A percentile compares a stretch with the other conserved stretches of the same genome.
Evolutionary conservation across 2,797 vertebrate genomes (phyloP).

Genomic region (Leptoclinus maculatus): DNA sequence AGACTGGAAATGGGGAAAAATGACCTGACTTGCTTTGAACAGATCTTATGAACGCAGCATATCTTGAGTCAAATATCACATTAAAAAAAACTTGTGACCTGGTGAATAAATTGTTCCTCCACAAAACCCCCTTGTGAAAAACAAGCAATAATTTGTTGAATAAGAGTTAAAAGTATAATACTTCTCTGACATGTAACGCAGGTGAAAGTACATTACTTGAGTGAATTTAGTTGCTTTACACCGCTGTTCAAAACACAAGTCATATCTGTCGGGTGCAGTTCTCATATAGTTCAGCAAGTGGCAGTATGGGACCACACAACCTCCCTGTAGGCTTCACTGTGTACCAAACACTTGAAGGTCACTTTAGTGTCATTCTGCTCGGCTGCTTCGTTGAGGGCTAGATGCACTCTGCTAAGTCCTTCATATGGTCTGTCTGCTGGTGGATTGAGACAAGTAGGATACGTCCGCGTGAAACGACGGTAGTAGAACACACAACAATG

Average conservation of each 20-base stretch:
- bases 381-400: neutral
- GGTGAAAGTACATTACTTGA: neutral
- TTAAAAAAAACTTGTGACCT: neutral
- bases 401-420: conserved; percentile 32
- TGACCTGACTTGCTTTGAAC: no score
- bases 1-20: no score
- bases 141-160: neutral
- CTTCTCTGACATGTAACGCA: neutral
- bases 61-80: neutral
- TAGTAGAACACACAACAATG: neutral
- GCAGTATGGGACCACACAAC: conserved; percentile 48
- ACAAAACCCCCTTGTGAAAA: neutral
- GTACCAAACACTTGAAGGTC: conserved; percentile 28
- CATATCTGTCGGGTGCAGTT: conserved; percentile 17
- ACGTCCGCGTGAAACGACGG: neutral
- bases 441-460: neutral
- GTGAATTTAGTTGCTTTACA: neutral
- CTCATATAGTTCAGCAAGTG: conserved; percentile 41
- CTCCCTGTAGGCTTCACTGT: neutral
- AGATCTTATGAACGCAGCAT: neutral
- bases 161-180: neutral
- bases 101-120: neutral
- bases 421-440: neutral
- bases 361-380: conserved; percentile 9
- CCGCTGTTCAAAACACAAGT: neutral